A percentile compares a stretch with the other conserved stretches of the same genome.
These are phyloP conservation scores for Nasonia oneida DNA, from an alignment of 2,888 invertebrate species.

Conservation along the genomic window DNA sequence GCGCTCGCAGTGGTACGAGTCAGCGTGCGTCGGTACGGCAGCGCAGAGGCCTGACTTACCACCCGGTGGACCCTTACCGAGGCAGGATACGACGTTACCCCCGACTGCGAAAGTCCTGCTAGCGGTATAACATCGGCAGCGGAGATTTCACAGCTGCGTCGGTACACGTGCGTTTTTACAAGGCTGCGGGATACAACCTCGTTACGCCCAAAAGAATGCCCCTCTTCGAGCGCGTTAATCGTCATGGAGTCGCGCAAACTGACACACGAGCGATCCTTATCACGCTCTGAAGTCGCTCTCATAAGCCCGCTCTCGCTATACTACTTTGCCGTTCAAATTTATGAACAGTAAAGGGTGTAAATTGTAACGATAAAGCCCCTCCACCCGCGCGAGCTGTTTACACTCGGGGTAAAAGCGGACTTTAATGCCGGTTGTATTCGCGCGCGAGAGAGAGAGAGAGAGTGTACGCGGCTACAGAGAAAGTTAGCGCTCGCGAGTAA, in stretches of 20 bases:
- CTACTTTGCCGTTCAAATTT: conserved; percentile 71
- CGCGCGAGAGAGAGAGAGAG: conserved; percentile 31
- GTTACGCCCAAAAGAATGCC: conserved; percentile 42
- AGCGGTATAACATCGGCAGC: neutral
- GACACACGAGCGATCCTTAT: conserved; percentile 65
- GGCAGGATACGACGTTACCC: conserved; percentile 11
- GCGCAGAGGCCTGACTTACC: conserved; percentile 31
- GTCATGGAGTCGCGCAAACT: conserved; percentile 46
- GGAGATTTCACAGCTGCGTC: conserved; percentile 15
- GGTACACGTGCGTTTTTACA: neutral
- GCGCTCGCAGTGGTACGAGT: neutral
- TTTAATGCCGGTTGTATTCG: conserved; percentile 68
- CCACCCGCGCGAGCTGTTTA: conserved; percentile 64
- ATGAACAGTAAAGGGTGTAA: conserved; percentile 75
- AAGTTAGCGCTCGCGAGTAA: conserved; percentile 42
- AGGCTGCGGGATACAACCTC: conserved; percentile 22
- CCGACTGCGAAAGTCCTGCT: neutral
- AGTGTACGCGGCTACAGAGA: neutral
- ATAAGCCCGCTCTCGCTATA: conserved; percentile 55
- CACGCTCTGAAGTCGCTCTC: conserved; percentile 65
- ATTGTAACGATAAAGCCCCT: conserved; percentile 71
- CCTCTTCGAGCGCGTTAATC: conserved; percentile 43
- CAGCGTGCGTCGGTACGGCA: conserved; percentile 8
- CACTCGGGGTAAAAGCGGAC: conserved; percentile 67
- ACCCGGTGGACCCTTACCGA: neutral